Evolutionary conservation across 2,888 invertebrate genomes (phyloP).

Genomic region (Synergus laeviventris): DNA sequence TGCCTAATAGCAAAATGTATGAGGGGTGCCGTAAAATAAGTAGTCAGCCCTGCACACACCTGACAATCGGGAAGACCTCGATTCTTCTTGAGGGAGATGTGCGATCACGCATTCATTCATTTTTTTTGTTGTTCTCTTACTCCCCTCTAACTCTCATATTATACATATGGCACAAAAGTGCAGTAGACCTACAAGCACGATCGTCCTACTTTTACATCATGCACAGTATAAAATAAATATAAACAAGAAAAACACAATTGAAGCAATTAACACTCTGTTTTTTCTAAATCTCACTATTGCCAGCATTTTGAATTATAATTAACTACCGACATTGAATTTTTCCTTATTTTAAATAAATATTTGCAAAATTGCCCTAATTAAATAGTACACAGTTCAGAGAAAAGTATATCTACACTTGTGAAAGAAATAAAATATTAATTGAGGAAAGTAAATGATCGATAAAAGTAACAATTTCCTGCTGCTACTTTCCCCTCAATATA

Average conservation of each 20-base stretch:
- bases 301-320: not conserved
- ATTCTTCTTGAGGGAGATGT: conserved; percentile 39
- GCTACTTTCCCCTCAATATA: conserved; percentile 23
- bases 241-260: conserved; percentile 26
- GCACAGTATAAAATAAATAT: conserved; percentile 7
- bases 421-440: not conserved
- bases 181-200: conserved; percentile 40
- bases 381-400: not conserved
- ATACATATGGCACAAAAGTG: conserved; percentile 39
- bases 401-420: not conserved
- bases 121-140: conserved; percentile 33
- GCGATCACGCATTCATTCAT: conserved; percentile 39
- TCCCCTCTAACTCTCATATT: conserved; percentile 30
- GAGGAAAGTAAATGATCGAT: conserved; percentile 11
- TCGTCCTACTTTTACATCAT: conserved; percentile 31
- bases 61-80: conserved; percentile 62
- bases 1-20: conserved; percentile 8
- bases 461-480: conserved; percentile 22
- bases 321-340: not conserved
- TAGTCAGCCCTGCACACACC: conserved; percentile 53
- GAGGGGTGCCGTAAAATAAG: conserved; percentile 39
- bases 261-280: not conserved
- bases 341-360: no score
- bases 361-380: not conserved
- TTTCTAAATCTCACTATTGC: not conserved